phyloP scores from a whole-genome alignment of 1,140 invertebrate genomes.

The Atta cephalotes region DNA sequence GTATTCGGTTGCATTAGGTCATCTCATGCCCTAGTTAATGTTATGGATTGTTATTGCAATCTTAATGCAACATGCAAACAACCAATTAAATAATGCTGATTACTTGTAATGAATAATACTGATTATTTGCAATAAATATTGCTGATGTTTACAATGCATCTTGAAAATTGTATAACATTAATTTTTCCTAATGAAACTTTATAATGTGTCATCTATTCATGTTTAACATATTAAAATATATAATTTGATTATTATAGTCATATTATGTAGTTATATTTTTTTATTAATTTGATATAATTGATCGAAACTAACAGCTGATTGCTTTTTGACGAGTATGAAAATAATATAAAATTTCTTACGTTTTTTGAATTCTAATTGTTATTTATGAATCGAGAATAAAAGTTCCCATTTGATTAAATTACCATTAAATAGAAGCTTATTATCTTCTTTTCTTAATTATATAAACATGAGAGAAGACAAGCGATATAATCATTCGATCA shows the following conservation, averaged over 20 bases:
- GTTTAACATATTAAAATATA: not conserved
- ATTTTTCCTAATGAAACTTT: not conserved
- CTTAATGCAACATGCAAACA: not conserved
- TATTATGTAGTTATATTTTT: too few species aligned
- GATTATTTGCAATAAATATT: not conserved
- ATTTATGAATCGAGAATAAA: not conserved
- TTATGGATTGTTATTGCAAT: slow-evolving; percentile 36
- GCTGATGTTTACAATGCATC: not conserved
- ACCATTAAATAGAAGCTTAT: not conserved
- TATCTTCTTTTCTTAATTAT: not conserved
- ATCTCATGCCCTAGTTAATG: slow-evolving; percentile 33
- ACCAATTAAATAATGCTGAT: slow-evolving; percentile 6
- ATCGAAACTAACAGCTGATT: not conserved
- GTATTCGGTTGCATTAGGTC: slow-evolving; percentile 16
- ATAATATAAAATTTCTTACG: not conserved
- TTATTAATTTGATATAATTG: too few species aligned
- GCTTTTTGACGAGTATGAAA: not conserved
- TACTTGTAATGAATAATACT: not conserved
- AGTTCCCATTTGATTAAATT: not conserved
- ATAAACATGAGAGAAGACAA: not conserved
- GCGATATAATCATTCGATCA: not conserved
- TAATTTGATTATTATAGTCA: too few species aligned
- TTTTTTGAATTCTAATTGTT: not conserved
- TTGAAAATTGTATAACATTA: not conserved
- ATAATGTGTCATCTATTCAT: not conserved